Conservation (phyloP, 2,113 vertebrate genomes). For the Colius striatus region DNA sequence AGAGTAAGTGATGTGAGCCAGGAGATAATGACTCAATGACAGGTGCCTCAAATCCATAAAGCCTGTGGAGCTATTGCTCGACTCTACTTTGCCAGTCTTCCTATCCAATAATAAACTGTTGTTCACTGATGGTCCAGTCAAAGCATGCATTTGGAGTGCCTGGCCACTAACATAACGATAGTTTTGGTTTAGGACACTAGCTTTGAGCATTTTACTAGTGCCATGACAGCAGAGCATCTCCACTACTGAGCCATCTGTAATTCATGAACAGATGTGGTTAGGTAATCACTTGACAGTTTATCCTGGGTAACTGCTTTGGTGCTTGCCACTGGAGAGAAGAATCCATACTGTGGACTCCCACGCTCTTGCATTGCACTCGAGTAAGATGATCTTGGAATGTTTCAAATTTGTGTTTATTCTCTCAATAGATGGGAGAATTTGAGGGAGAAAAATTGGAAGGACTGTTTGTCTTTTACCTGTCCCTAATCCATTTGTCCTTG, state of each 20-base stretch:
- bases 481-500: neutral
- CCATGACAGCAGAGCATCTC: neutral
- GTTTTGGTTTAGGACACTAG: neutral
- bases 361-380: neutral
- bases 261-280: neutral
- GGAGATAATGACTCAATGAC: neutral
- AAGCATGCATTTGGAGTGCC: neutral
- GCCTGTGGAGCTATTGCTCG: neutral
- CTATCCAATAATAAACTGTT: neutral
- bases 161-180: neutral
- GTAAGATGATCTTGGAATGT: neutral
- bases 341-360: neutral
- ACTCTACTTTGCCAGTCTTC: neutral
- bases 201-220: neutral
- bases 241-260: neutral
- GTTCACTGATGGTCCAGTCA: neutral
- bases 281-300: neutral
- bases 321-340: neutral
- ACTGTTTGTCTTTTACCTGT: neutral
- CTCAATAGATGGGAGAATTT: neutral
- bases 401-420: neutral
- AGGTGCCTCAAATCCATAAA: neutral
- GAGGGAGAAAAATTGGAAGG: neutral
- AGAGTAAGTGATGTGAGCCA: neutral
- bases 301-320: neutral